Conservation (phyloP, 2,113 vertebrate species). For the Oxyruncus cristatus region DNA sequence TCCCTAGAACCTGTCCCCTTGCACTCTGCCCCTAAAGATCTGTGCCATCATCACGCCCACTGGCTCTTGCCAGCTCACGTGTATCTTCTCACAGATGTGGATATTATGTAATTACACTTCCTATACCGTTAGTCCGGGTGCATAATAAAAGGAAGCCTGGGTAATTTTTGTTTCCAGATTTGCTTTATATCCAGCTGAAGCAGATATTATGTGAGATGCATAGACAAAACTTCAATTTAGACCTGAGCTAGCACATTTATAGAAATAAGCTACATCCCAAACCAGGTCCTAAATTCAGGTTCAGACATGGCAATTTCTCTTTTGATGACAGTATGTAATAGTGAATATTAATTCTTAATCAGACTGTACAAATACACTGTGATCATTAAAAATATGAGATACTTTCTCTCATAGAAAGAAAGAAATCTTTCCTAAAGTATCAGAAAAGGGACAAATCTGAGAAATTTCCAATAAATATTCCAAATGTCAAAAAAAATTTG, state of each 20-base stretch:
- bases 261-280: conserved; percentile 41
- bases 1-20: not conserved
- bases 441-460: not conserved
- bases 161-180: conserved; percentile 61
- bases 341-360: conserved; percentile 52
- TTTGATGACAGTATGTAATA: conserved; percentile 32
- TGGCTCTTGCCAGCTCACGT: not conserved
- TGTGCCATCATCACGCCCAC: not conserved
- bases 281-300: conserved; percentile 59
- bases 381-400: not conserved
- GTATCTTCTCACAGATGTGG: conserved; percentile 16
- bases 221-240: conserved; percentile 46
- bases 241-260: conserved; percentile 53
- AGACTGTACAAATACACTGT: not conserved
- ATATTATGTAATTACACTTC: conserved; percentile 53
- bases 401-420: not conserved
- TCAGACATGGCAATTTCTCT: conserved; percentile 56
- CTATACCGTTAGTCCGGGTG: conserved; percentile 34
- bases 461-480: not conserved
- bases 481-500: not conserved
- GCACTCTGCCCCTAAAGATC: not conserved
- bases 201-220: conserved; percentile 37
- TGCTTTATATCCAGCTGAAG: conserved; percentile 35
- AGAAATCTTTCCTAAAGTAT: not conserved
- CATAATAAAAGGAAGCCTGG: conserved; percentile 54